These are phyloP conservation scores for Drosophila nr. medialis DNA, from an alignment of 2,888 invertebrate genomes.

Conservation along the genomic window DNA sequence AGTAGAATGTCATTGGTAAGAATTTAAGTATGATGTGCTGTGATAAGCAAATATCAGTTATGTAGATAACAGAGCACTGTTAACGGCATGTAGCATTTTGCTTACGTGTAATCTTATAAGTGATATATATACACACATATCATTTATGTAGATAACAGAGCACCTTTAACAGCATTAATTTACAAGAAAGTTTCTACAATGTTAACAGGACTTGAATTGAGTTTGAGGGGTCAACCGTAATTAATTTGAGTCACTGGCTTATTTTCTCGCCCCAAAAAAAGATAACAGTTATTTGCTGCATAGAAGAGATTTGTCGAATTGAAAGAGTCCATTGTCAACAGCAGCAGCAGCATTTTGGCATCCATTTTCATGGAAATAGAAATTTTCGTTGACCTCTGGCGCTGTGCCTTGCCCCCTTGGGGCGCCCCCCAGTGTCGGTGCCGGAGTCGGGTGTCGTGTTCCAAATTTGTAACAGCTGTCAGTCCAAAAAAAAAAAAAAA, in stretches of 20 bases:
- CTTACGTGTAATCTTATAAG: neutral
- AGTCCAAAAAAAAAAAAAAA: conserved; percentile 10
- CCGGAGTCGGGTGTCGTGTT: conserved; percentile 52
- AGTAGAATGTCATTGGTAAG: neutral
- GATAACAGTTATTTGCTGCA: conserved; percentile 11
- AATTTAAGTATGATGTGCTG: neutral
- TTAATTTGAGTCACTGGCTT: conserved; percentile 2
- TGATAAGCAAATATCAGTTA: neutral
- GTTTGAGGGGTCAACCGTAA: neutral
- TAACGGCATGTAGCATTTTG: neutral
- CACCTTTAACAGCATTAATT: neutral
- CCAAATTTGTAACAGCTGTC: conserved; percentile 66
- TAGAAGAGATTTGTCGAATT: conserved; percentile 19
- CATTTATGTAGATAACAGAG: neutral
- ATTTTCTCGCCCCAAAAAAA: neutral
- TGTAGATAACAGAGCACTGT: neutral
- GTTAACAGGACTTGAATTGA: neutral
- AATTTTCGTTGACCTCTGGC: conserved; percentile 57
- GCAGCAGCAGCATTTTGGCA: conserved; percentile 27
- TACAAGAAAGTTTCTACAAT: neutral
- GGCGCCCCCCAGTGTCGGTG: conserved; percentile 12
- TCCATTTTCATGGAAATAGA: conserved; percentile 32
- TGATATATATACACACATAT: neutral
- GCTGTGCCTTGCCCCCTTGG: conserved; percentile 41
- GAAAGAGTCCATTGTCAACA: conserved; percentile 42